phyloP scores from a whole-genome alignment of 2,113 vertebrate genomes.

The Amia ocellicauda region DNA sequence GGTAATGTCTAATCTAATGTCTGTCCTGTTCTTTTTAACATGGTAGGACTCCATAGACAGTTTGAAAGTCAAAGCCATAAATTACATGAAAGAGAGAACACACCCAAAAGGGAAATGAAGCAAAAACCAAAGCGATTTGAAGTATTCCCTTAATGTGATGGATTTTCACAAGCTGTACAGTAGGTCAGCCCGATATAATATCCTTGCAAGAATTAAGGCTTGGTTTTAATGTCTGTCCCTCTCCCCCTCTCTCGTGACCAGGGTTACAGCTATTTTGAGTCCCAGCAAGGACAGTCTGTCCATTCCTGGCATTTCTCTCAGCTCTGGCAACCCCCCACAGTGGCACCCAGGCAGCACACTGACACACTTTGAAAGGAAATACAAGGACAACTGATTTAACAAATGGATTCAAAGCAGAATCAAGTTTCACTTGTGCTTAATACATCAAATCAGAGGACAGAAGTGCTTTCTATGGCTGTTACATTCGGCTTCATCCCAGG shows the following conservation, averaged over 20 bases:
- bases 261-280: constrained; percentile 25
- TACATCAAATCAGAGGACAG: neutral
- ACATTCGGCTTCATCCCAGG: constrained; percentile 5
- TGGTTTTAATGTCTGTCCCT: too few species aligned
- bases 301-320: constrained; percentile 13
- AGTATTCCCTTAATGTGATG: too few species aligned
- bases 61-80: too few species aligned
- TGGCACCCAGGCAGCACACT: constrained; percentile 14
- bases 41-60: too few species aligned
- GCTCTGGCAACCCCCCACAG: neutral
- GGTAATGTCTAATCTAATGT: too few species aligned
- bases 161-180: too few species aligned
- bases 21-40: too few species aligned
- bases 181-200: too few species aligned
- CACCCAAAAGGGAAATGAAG: too few species aligned
- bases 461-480: constrained; percentile 2
- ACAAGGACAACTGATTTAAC: constrained; percentile 21
- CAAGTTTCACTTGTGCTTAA: neutral
- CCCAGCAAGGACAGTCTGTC: neutral
- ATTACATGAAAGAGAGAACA: too few species aligned
- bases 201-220: neutral
- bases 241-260: neutral
- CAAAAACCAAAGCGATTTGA: too few species aligned
- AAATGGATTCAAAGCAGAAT: constrained; percentile 2
- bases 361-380: constrained; percentile 24